phyloP scores from a whole-genome alignment of 2,113 vertebrate species.

The Plecturocebus donacophilus region DNA sequence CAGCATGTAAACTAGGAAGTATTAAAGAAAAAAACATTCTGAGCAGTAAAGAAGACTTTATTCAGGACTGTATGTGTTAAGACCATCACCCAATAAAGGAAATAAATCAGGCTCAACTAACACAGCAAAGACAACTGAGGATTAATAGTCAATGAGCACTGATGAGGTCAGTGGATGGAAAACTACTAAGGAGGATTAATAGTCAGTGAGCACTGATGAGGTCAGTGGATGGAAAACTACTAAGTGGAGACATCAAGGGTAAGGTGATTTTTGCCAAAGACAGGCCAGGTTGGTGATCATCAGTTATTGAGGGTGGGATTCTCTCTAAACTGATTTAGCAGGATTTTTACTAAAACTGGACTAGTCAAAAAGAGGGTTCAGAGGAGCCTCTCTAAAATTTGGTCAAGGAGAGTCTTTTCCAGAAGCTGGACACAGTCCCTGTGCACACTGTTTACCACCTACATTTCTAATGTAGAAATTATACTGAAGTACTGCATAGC shows the following conservation, averaged over 20 bases:
- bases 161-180: background rate
- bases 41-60: background rate
- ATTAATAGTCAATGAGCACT: background rate
- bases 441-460: background rate
- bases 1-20: background rate
- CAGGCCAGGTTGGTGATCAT: background rate
- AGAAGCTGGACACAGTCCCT: background rate
- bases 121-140: background rate
- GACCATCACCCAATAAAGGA: background rate
- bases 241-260: background rate
- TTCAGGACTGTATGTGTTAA: background rate
- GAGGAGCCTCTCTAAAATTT: background rate
- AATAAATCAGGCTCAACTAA: background rate
- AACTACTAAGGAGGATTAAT: background rate
- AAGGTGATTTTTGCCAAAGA: background rate
- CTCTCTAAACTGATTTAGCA: background rate
- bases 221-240: background rate
- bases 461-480: background rate
- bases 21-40: background rate
- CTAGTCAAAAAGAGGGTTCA: background rate
- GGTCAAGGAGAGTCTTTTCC: background rate
- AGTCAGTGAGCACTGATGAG: background rate
- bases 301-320: background rate
- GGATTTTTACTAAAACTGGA: background rate
- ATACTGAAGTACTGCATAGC: background rate